Evolutionary conservation across 2,888 invertebrate species (phyloP), one percentile per base, ranked within the genome.

Genomic region (Hesperia comma): DNA sequence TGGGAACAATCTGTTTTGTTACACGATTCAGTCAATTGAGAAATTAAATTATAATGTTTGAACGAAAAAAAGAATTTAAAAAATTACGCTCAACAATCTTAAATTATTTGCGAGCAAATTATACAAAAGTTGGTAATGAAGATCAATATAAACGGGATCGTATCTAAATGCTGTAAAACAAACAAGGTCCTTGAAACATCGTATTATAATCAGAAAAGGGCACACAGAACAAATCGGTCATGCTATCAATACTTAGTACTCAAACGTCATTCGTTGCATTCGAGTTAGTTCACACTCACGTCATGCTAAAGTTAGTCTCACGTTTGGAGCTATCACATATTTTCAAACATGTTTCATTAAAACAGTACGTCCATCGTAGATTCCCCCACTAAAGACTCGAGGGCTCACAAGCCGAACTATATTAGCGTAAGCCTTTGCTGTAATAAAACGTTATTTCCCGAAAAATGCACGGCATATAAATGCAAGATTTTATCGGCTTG

Each of bases 391-490:
- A 75, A 75, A 69, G 57, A 32, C 12, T 61, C 77, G 72, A 78
- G 77, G 81, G 81, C 81, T 78, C 78, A 73, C 74, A 88, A 87
- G 88, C 87, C 75, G 68, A 73, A 79, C 73, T 79, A 74, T 80
- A 86, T 88, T 86, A 90, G 88, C 85, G 74, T 76, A 89, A 88
- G 88, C 85, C 78, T 78, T 77, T 74, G 75, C 83, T 84, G 84
- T 79, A 77, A 80, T 82, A 81, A 81, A 83, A 81, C 73, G 79
- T 79, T 78, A 75, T 61, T 69, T 70, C 76, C 80, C 79, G 75
- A 79, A 77, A n/a, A 75, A 74, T 78, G 76, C 79, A 80, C 76
- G 75, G 75, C 77, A 79, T 77, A n/a, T n/a, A n/a, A n/a, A n/a
- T n/a, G n/a, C 73, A 75, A 80, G 83, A 84, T 83, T 81, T 78